phyloP scores from a whole-genome alignment of 2,797 vertebrate genomes.

The Discoglossus pictus region DNA sequence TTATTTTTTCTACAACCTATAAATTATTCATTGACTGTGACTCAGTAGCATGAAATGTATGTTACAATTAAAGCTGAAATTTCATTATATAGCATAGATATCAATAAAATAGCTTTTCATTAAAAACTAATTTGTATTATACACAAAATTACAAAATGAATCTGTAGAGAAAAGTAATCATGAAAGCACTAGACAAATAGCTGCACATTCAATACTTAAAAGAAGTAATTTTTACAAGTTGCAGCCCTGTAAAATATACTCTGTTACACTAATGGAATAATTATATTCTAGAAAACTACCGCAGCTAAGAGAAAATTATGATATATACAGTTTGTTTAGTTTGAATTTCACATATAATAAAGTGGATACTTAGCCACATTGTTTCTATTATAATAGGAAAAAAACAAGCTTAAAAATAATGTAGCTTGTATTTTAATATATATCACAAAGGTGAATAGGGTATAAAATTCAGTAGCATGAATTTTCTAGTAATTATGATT shows the following conservation, averaged over 20 bases:
- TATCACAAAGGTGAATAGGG: no score
- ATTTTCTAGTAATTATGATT: no score
- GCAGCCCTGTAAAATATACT: neutral
- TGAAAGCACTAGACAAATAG: neutral
- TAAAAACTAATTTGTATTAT: neutral
- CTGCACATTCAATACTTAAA: neutral
- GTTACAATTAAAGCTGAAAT: slow-evolving; percentile 4
- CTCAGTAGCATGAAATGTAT: neutral
- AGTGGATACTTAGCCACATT: no score
- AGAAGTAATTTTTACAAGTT: neutral
- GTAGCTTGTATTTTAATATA: no score
- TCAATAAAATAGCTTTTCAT: neutral
- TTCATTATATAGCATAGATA: neutral
- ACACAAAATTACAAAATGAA: neutral
- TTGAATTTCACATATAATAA: no score
- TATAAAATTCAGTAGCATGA: no score
- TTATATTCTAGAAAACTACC: no score
- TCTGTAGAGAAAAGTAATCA: neutral
- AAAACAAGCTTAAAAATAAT: no score
- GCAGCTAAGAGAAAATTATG: no score
- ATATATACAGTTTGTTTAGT: no score
- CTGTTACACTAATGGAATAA: no score
- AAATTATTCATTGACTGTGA: slow-evolving; percentile 4
- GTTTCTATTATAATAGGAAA: no score
- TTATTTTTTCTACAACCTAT: neutral